Conservation (phyloP, 2,888 invertebrate genomes). For the Tyria jacobaeae region DNA sequence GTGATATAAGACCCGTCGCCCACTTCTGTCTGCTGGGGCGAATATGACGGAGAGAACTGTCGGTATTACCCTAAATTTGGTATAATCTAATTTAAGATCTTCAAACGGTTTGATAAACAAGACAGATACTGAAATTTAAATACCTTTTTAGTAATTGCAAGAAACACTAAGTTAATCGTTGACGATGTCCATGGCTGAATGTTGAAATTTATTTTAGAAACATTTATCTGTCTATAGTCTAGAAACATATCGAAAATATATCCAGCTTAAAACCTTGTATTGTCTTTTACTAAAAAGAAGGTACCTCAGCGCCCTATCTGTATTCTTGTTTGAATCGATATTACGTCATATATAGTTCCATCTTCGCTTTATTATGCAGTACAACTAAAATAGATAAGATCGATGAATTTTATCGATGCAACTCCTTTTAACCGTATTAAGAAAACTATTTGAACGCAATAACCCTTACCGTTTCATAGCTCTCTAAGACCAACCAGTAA, state of each 20-base stretch:
- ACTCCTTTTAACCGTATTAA: not conserved
- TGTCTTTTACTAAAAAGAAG: too few species aligned
- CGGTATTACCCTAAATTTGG: not conserved
- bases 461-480: not conserved
- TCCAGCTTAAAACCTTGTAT: too few species aligned
- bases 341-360: too few species aligned
- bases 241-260: too few species aligned
- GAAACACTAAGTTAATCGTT: too few species aligned
- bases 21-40: slow-evolving; percentile 14
- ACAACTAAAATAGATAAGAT: not conserved
- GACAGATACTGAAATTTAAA: not conserved
- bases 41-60: slow-evolving; percentile 18
- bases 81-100: slow-evolving; percentile 6
- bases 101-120: not conserved
- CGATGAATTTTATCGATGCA: not conserved
- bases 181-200: too few species aligned
- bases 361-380: too few species aligned
- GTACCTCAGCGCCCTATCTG: not conserved
- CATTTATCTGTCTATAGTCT: too few species aligned
- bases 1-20: slow-evolving; percentile 13
- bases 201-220: too few species aligned
- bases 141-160: not conserved
- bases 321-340: too few species aligned
- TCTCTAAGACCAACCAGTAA: not conserved
- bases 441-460: not conserved